Percentiles rank a stretch among this genome's conserved stretches.
Conservation (phyloP, 2,113 vertebrate species). For the Genyomyrus donnyi region DNA sequence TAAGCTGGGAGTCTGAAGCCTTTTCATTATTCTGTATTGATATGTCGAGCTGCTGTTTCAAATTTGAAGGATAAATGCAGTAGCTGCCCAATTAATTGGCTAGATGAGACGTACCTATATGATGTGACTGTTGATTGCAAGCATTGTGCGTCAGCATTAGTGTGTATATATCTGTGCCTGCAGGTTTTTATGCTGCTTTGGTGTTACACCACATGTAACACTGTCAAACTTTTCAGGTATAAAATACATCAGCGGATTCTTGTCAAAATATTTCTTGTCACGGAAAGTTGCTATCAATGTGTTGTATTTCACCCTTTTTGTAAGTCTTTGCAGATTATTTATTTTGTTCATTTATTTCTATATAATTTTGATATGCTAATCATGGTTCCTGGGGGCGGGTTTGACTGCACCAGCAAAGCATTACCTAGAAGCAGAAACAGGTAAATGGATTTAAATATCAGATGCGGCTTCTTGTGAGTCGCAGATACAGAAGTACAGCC, state of each 20-base stretch:
- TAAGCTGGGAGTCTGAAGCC: not conserved
- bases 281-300: not conserved
- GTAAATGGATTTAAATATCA: constrained; percentile 11
- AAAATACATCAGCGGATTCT: not conserved
- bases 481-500: not conserved
- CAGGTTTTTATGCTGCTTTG: not conserved
- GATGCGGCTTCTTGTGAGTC: not conserved
- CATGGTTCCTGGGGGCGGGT: not conserved
- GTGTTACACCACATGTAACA: not conserved
- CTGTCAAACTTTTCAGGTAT: constrained; percentile 9
- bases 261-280: not conserved
- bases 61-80: not conserved
- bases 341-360: not conserved
- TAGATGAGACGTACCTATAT: not conserved
- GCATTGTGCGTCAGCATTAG: not conserved
- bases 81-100: constrained; percentile 4
- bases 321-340: not conserved
- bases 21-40: constrained; percentile 17
- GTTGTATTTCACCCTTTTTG: not conserved
- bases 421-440: not conserved
- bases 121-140: not conserved
- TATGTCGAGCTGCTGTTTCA: not conserved
- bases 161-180: not conserved
- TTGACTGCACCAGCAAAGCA: not conserved
- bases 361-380: not conserved